Evolutionary conservation across 2,888 invertebrate genomes (phyloP), one percentile per base, ranked within the genome.

Genomic region (Leucophenga montana): DNA sequence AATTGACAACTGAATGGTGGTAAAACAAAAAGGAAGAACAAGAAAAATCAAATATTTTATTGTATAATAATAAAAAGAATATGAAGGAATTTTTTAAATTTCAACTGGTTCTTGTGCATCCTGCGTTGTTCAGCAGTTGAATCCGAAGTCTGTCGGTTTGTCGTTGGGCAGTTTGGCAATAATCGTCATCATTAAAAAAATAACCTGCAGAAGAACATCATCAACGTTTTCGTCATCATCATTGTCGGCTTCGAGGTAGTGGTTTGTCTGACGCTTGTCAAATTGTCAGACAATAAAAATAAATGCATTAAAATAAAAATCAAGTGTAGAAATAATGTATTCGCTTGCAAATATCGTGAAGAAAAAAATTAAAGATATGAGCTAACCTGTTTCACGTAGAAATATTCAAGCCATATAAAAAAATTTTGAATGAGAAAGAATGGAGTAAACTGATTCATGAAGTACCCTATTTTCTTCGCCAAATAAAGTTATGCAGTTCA

Each of bases 211-310:
- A 8, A 39, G 39, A 39, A 39, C 16, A 50, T 50, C 13, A 64
- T 64, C 48, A 22, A 22, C 20, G 8, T 39, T 39, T 20, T 64
- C 62, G 44, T n/a, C 62, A 16, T 22, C 14, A 48, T 13, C 62
- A 64, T 20, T 9, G 13, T 62, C 46, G 62, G 16, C 20, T 64
- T 46, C 61, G 44, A 39, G 39, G n/a, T 50, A 11, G 48, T 27
- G 22, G 39, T 71, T 72, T 68, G 71, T 65, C 66, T 70, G 64
- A 68, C 66, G 78, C 71, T 77, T 78, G 78, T 81, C 83, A 81
- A 79, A 81, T 78, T 78, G 74, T 81, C 74, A 77, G 79, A 82
- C 75, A 82, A 79, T 81, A 80, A 79, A 83, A 77, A 74, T 73
- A 70, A 75, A 77, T 75, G 71, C 67, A 71, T 75, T 80, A 62